These are phyloP conservation scores for Paralinhomoeus sp. DNA, from an alignment of 2,888 invertebrate genomes.

Conservation along the genomic window DNA sequence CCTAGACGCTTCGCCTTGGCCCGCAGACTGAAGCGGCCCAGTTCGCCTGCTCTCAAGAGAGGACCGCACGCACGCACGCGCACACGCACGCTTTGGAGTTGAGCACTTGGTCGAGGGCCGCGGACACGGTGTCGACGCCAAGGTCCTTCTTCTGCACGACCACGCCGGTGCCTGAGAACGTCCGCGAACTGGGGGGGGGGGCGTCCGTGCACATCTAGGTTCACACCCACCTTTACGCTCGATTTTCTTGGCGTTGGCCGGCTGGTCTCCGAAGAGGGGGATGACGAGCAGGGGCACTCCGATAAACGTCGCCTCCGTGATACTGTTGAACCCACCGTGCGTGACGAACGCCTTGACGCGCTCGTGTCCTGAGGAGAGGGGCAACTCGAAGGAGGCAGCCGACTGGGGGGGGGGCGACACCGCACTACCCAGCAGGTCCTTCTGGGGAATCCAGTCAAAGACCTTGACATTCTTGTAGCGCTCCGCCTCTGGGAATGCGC, in stretches of 20 bases:
- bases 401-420: too few relatives aligned
- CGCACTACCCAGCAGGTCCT: slow-evolving; percentile 19
- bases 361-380: slow-evolving; percentile 40
- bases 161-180: too few relatives aligned
- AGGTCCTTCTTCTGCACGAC: too few relatives aligned
- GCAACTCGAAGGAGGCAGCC: too few relatives aligned
- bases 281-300: slow-evolving; percentile 26
- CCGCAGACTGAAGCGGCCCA: background rate
- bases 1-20: background rate
- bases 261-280: slow-evolving; percentile 27
- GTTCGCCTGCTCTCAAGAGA: too few relatives aligned
- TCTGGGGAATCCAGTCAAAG: slow-evolving; percentile 24
- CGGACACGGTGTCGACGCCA: background rate
- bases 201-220: too few relatives aligned
- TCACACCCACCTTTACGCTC: too few relatives aligned
- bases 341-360: slow-evolving; percentile 45
- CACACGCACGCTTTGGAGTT: too few relatives aligned
- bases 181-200: too few relatives aligned
- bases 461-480: slow-evolving; percentile 16
- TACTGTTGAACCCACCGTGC: slow-evolving; percentile 48
- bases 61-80: too few relatives aligned
- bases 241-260: slow-evolving; percentile 22
- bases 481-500: slow-evolving; percentile 1
- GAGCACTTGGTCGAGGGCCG: background rate
- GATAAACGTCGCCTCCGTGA: slow-evolving; percentile 38